These are phyloP conservation scores for Oscheius sp. DNA, from an alignment of 2,888 invertebrate genomes.

Conservation along the genomic window DNA sequence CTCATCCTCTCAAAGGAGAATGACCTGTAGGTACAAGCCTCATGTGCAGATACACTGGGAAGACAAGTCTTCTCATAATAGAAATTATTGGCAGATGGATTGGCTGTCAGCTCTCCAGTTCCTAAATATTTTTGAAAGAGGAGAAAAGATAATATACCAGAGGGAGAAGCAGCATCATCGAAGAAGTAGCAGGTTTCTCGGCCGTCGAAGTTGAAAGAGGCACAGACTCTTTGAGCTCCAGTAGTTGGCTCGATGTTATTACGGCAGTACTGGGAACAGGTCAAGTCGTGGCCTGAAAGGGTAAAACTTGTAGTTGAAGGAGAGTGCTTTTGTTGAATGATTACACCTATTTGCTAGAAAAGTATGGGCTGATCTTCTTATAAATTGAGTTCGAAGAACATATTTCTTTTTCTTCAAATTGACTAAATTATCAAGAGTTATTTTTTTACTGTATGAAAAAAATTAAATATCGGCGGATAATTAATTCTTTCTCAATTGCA, in stretches of 20 bases:
- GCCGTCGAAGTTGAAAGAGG: constrained; percentile 71
- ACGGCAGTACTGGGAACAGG: constrained; percentile 70
- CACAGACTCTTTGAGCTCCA: constrained; percentile 70
- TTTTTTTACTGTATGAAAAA: too few species aligned
- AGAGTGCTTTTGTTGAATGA: too few species aligned
- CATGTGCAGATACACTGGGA: constrained; percentile 69
- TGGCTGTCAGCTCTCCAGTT: constrained; percentile 67
- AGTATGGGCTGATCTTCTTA: too few species aligned
- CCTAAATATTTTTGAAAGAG: constrained; percentile 49
- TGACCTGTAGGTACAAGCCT: constrained; percentile 70
- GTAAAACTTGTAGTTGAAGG: not conserved
- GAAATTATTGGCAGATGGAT: constrained; percentile 70
- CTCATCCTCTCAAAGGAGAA: constrained; percentile 74
- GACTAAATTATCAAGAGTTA: too few species aligned
- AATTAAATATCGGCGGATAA: too few species aligned
- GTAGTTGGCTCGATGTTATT: constrained; percentile 71
- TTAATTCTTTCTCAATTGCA: too few species aligned
- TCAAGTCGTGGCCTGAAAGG: constrained; percentile 65
- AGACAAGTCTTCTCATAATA: constrained; percentile 72
- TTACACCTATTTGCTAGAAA: too few species aligned
- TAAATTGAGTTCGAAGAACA: too few species aligned
- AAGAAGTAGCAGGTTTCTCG: constrained; percentile 71
- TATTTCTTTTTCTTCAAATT: too few species aligned
- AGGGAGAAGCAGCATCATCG: constrained; percentile 70
- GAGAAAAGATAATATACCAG: constrained; percentile 32